These are phyloP conservation scores for Clostera curtula DNA, from an alignment of 2,888 invertebrate genomes.

Conservation along the genomic window DNA sequence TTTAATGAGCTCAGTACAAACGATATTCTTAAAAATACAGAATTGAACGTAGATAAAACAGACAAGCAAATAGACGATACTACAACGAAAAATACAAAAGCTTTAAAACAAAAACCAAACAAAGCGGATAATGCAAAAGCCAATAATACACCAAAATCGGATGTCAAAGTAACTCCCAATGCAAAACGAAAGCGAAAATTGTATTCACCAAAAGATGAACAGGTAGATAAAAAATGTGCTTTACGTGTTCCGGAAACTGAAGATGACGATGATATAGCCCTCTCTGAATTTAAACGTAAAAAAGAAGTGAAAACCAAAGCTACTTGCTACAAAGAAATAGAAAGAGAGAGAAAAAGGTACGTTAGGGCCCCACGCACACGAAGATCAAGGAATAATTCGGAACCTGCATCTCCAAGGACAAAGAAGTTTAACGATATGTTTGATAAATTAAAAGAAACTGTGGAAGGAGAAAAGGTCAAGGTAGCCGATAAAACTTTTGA, in stretches of 20 bases:
- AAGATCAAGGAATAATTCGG: constrained; percentile 16
- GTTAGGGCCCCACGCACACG: constrained; percentile 27
- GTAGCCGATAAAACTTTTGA: constrained; percentile 27
- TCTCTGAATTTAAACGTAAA: constrained; percentile 21
- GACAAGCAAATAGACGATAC: not conserved
- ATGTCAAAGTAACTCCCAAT: constrained; percentile 19
- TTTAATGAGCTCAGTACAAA: constrained; percentile 3
- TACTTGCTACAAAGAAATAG: constrained; percentile 49
- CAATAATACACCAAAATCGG: constrained; percentile 3
- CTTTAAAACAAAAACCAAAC: not conserved
- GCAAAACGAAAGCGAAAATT: constrained; percentile 48
- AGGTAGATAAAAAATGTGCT: constrained; percentile 13
- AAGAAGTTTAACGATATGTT: constrained; percentile 40
- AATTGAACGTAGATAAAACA: not conserved
- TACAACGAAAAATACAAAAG: not conserved
- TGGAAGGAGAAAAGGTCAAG: constrained; percentile 31
- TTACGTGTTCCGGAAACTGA: constrained; percentile 3
- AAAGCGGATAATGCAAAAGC: too few relatives aligned
- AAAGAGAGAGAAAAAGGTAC: constrained; percentile 34
- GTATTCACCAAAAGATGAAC: constrained; percentile 50
- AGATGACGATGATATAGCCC: constrained; percentile 17
- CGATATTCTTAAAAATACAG: too few relatives aligned
- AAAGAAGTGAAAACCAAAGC: constrained; percentile 29
- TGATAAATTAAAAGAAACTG: constrained; percentile 39
- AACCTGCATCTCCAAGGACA: constrained; percentile 36